phyloP scores from a whole-genome alignment of 2,113 vertebrate species.

The Scomber scombrus region DNA sequence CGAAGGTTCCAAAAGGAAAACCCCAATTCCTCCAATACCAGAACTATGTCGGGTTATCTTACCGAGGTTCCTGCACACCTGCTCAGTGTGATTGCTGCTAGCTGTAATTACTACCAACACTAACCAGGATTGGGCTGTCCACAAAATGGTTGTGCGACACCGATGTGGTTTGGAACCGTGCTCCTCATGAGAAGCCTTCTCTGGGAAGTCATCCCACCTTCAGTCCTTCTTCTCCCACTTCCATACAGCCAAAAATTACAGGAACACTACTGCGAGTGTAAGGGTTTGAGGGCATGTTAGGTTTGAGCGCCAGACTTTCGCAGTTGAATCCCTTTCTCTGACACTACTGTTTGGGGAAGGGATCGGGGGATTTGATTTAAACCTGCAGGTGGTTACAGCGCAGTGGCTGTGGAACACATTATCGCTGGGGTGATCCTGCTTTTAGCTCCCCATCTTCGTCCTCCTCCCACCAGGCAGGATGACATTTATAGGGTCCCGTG shows the following conservation, averaged over 20 bases:
- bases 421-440: conserved; percentile 60
- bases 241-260: conserved; percentile 49
- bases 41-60: conserved; percentile 43
- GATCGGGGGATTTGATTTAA: conserved; percentile 66
- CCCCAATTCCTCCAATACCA: conserved; percentile 45
- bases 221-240: conserved; percentile 28
- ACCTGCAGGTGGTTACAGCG: conserved; percentile 74
- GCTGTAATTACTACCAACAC: conserved; percentile 72
- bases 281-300: conserved; percentile 35
- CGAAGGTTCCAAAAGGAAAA: conserved; percentile 48
- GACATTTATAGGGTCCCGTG: conserved; percentile 74
- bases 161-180: conserved; percentile 53
- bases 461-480: conserved; percentile 54
- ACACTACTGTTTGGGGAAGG: conserved; percentile 40
- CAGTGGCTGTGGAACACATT: conserved; percentile 73
- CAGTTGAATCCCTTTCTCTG: conserved; percentile 49
- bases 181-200: conserved; percentile 37
- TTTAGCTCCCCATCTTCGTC: conserved; percentile 37
- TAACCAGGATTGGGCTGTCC: conserved; percentile 70
- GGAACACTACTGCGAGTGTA: conserved; percentile 38
- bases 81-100: conserved; percentile 67
- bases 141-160: conserved; percentile 50
- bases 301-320: conserved; percentile 43
- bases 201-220: conserved; percentile 44
- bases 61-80: conserved; percentile 45